Conservation (phyloP, 2,113 vertebrate species). For the Atrichornis clamosus region DNA sequence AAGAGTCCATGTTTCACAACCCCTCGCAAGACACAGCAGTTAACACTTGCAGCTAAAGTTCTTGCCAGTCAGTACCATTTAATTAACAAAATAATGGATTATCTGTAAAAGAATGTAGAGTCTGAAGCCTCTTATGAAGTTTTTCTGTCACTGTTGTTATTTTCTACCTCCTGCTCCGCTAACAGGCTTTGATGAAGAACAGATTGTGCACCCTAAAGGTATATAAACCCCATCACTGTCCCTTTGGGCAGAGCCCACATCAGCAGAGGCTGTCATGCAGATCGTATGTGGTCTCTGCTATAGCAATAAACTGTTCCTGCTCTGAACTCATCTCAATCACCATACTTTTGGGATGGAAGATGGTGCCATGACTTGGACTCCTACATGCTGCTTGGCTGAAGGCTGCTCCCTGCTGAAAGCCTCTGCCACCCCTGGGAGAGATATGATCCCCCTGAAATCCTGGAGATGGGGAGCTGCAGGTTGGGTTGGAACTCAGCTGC, state of each 20-base stretch:
- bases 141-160: neutral
- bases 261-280: neutral
- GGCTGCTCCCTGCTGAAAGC: neutral
- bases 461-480: neutral
- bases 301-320: neutral
- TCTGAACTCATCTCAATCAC: neutral
- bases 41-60: neutral
- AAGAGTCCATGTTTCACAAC: neutral
- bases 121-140: neutral
- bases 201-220: neutral
- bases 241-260: neutral
- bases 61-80: neutral
- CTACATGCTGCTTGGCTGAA: fast-evolving
- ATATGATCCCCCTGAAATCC: neutral
- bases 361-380: fast-evolving
- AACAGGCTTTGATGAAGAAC: neutral
- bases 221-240: neutral
- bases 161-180: neutral
- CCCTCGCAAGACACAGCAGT: neutral
- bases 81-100: neutral
- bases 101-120: neutral
- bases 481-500: neutral
- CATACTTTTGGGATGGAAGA: neutral
- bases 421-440: neutral
- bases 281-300: too few species aligned